A percentile compares a stretch with the other conserved stretches of the same genome.
Conservation (phyloP, 2,888 invertebrate genomes). For the Abrostola tripartita region DNA sequence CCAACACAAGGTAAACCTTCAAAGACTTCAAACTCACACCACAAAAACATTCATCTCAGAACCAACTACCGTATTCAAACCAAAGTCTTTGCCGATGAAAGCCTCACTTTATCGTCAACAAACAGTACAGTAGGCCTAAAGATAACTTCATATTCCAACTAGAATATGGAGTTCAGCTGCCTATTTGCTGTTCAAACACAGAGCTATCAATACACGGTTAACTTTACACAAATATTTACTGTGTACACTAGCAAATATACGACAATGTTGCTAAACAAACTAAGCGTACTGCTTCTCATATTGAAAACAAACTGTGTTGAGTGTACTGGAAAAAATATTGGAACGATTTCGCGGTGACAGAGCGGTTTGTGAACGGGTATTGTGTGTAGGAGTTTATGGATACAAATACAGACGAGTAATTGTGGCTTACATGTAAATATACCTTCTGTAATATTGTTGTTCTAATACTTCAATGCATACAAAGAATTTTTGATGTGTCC, state of each 20-base stretch:
- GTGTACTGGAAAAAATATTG: constrained; percentile 20
- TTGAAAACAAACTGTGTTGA: constrained; percentile 38
- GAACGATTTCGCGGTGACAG: constrained; percentile 15
- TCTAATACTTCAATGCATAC: too few species aligned
- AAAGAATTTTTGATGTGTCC: too few species aligned
- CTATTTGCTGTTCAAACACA: constrained; percentile 58
- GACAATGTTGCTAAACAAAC: constrained; percentile 46
- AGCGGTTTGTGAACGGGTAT: neutral
- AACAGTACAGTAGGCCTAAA: constrained; percentile 6
- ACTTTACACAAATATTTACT: constrained; percentile 62
- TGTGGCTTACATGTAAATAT: too few species aligned
- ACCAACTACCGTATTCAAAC: constrained; percentile 2
- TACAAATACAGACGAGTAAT: too few species aligned
- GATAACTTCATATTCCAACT: constrained; percentile 18
- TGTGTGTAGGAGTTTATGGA: too few species aligned
- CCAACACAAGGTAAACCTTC: too few species aligned
- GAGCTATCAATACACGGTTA: constrained; percentile 50
- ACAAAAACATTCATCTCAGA: neutral
- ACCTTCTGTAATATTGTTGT: too few species aligned
- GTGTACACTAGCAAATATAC: constrained; percentile 50
- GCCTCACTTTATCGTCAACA: constrained; percentile 9
- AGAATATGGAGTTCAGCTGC: constrained; percentile 32
- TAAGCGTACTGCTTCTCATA: constrained; percentile 31
- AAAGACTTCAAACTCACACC: neutral
- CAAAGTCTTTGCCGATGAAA: neutral